Evolutionary conservation across 2,888 invertebrate species (phyloP).

Genomic region (Macaria notata): DNA sequence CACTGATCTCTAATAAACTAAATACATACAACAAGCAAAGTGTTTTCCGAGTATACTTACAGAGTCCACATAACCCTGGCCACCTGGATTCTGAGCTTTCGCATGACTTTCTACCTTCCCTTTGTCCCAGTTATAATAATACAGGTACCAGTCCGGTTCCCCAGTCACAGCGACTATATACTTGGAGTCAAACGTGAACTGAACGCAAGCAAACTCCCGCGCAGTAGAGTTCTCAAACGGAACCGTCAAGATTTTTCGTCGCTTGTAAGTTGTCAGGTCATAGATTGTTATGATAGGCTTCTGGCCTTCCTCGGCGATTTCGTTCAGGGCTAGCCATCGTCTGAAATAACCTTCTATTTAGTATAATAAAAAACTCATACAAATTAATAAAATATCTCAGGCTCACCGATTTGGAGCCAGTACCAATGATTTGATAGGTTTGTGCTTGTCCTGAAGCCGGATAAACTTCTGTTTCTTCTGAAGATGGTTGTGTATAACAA

Average conservation of each 20-base stretch:
- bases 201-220: constrained; percentile 86
- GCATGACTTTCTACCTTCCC: constrained; percentile 89
- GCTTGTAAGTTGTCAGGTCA: constrained; percentile 86
- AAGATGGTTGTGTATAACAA: constrained; percentile 88
- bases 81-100: constrained; percentile 87
- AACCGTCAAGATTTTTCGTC: constrained; percentile 85
- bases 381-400: no score
- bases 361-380: no score
- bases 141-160: constrained; percentile 91
- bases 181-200: constrained; percentile 92
- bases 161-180: constrained; percentile 90
- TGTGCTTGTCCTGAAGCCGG: constrained; percentile 85
- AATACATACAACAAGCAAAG: no score
- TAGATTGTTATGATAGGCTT: constrained; percentile 87
- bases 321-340: constrained; percentile 85
- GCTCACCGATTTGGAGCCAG: constrained; percentile 86
- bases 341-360: no score
- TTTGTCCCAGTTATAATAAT: constrained; percentile 92
- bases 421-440: constrained; percentile 83
- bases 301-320: constrained; percentile 83
- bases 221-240: constrained; percentile 84
- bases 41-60: constrained; percentile 43
- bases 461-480: constrained; percentile 89
- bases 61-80: constrained; percentile 83
- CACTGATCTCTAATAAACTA: no score